A percentile compares a stretch with the other conserved stretches of the same genome.
phyloP scores from a whole-genome alignment of 2,113 vertebrate genomes.

The Aplodontia rufa region DNA sequence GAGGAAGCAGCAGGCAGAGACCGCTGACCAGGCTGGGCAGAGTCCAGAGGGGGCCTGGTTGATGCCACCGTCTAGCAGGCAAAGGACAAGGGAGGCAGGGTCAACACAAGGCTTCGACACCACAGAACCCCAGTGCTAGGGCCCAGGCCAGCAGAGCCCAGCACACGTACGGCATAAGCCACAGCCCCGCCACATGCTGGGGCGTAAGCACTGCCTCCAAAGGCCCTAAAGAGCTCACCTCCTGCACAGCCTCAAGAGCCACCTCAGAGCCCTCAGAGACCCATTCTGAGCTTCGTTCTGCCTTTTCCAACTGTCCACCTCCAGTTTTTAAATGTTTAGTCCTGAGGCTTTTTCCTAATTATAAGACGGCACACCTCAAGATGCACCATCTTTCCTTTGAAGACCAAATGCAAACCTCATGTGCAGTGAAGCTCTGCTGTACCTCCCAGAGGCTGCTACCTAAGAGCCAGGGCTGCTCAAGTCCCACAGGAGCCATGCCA shows the following conservation, averaged over 20 bases:
- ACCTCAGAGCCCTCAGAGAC: background rate
- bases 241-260: too few species aligned
- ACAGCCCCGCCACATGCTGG: background rate
- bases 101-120: background rate
- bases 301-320: too few species aligned
- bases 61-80: slow-evolving; percentile 88
- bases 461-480: too few species aligned
- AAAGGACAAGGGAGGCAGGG: background rate
- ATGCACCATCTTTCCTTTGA: background rate
- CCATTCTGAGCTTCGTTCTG: background rate
- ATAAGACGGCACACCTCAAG: background rate
- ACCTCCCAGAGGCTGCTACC: background rate
- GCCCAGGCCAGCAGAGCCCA: background rate
- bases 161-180: background rate
- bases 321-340: too few species aligned
- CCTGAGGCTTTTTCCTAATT: background rate
- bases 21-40: slow-evolving; percentile 88
- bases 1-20: slow-evolving; percentile 87
- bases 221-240: too few species aligned
- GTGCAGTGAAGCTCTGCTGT: background rate
- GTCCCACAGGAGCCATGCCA: background rate
- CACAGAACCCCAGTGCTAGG: background rate
- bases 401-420: background rate
- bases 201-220: too few species aligned
- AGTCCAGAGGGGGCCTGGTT: slow-evolving; percentile 88